These are phyloP conservation scores for Trissolcus basalis DNA, from an alignment of 1,140 invertebrate species.

Conservation along the genomic window DNA sequence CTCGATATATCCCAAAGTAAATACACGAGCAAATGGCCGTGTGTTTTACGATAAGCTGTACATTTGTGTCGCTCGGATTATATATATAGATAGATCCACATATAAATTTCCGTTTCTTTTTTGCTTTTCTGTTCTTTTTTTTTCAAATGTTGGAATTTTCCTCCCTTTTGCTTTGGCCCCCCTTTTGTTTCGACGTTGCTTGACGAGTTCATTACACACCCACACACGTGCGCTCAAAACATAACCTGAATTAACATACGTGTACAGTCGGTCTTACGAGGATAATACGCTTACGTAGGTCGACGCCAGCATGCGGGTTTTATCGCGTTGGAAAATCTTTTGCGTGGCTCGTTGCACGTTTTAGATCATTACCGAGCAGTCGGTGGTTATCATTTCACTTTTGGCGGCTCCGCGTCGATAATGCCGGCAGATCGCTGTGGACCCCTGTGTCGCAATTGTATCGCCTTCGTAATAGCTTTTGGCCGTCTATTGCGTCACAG, in stretches of 20 bases:
- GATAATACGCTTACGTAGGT: slow-evolving; percentile 19
- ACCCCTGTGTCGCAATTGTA: slow-evolving; percentile 67
- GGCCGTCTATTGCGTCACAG: slow-evolving; percentile 35
- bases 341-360: slow-evolving; percentile 52
- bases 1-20: slow-evolving; percentile 50
- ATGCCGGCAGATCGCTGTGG: slow-evolving; percentile 47
- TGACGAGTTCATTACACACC: slow-evolving; percentile 35
- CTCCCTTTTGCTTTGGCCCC: slow-evolving; percentile 2
- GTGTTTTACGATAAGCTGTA: background rate
- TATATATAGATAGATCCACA: background rate
- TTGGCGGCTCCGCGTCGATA: slow-evolving; percentile 53
- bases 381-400: slow-evolving; percentile 66
- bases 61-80: background rate
- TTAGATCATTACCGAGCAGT: slow-evolving; percentile 61
- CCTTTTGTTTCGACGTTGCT: slow-evolving; percentile 19
- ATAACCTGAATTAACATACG: background rate
- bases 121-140: slow-evolving; percentile 8
- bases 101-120: slow-evolving; percentile 1
- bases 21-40: slow-evolving; percentile 33
- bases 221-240: background rate
- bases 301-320: slow-evolving; percentile 57
- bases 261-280: background rate
- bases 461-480: slow-evolving; percentile 61
- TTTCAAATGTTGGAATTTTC: background rate
- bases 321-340: slow-evolving; percentile 59